Base-by-base conservation (phyloP, 2,888 invertebrate genomes). In the Tortricodes alternella region DNA sequence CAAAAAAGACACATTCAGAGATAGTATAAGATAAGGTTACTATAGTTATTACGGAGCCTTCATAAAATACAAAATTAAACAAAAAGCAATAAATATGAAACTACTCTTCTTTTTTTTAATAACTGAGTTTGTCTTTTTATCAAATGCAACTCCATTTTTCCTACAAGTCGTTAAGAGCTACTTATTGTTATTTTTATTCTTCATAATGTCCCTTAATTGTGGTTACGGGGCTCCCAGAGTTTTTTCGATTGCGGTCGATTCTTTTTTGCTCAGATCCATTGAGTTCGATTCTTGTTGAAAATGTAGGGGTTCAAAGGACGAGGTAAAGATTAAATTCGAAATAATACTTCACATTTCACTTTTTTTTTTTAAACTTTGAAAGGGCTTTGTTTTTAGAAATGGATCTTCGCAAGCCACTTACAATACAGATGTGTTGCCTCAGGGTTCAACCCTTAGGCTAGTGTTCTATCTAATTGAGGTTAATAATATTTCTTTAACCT, bases 191-290 rank as follows among this genome's bases (percentile, higher is more conserved):
- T 41, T 35, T n/a, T 50, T 44, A 44, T 50, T 44, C 44, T 3
- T 23, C 27, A 37, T 56, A 56, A 56, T 56, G 44, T 56, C 56
- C 56, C 56, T 56, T 56, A 56, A 56, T 56, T 56, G 56, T 50
- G 50, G 49, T 56, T 55, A 19, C 35, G 32, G 19, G 19, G 49
- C 41, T 55, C 48, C 48, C 49, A 37, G 48, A 48, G 48, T 18
- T 38, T 55, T 49, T 48, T 56, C 58, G 55, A 46, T 62, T 70
- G 70, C 61, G 70, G 73, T 68, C 53, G 58, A 53, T 44, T 61
- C 16, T 52, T 66, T 78, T 78, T 77, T 78, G 64, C 67, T 52
- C 37, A 74, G 70, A 70, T 58, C 73, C 74, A 75, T 76, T 74
- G 72, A 70, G 68, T 70, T 67, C 64, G 57, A 65, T 66, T 72